phyloP scores from a whole-genome alignment of 2,113 vertebrate species.

The Calyptommatus sinebrachiatus region DNA sequence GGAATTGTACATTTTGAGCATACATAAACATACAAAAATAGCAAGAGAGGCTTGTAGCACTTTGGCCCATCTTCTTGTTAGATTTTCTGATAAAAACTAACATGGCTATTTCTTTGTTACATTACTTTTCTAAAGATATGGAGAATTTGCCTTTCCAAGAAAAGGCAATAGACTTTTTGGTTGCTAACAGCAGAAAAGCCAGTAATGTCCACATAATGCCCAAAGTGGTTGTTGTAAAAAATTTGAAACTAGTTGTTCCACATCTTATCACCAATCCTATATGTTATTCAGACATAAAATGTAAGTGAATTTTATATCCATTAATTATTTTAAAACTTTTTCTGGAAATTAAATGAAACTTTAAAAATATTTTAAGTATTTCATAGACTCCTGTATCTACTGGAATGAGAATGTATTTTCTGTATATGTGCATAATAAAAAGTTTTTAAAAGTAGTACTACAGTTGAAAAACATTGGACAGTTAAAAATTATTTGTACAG shows the following conservation, averaged over 20 bases:
- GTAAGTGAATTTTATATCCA: neutral
- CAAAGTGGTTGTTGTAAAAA: neutral
- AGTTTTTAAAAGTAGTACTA: constrained; percentile 20
- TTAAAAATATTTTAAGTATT: no score
- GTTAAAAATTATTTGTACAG: constrained; percentile 46
- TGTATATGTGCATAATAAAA: constrained; percentile 14
- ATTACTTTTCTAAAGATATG: no score
- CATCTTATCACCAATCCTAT: neutral
- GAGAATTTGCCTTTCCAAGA: no score
- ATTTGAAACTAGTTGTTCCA: neutral
- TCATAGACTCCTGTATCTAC: no score
- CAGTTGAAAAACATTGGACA: constrained; percentile 46
- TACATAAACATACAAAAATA: neutral
- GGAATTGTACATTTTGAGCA: constrained; percentile 24
- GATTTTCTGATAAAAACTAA: no score
- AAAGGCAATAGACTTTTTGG: no score
- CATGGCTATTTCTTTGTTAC: no score
- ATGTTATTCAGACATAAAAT: neutral
- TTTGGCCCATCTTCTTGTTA: no score
- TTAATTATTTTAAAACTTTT: neutral
- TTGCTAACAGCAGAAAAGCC: no score
- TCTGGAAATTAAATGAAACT: no score
- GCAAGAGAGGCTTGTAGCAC: neutral
- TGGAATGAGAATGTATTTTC: constrained; percentile 1
- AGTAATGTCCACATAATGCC: neutral